Evolutionary conservation across 2,797 vertebrate species (phyloP).

Genomic region (Eulemur rubriventer): DNA sequence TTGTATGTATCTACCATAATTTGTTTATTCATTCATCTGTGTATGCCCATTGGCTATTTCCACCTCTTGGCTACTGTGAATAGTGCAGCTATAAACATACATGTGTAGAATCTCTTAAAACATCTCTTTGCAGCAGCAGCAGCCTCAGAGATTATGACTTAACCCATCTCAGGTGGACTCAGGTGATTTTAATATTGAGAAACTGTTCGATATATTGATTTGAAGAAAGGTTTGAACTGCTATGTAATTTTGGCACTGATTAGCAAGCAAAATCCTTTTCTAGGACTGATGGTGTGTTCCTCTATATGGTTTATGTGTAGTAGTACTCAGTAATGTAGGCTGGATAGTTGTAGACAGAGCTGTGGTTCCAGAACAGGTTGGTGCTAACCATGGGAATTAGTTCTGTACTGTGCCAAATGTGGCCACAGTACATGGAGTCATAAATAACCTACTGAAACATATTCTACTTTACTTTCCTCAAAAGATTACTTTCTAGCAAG

Average conservation of each 20-base stretch:
- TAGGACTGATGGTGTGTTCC: not conserved
- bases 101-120: not conserved
- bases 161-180: too few relatives aligned
- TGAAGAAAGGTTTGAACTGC: not conserved
- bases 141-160: not conserved
- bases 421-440: not conserved
- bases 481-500: conserved; percentile 46
- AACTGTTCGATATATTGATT: not conserved
- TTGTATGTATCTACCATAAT: not conserved
- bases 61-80: not conserved
- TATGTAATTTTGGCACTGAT: not conserved
- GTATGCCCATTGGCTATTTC: not conserved
- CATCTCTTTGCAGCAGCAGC: not conserved
- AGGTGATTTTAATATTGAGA: not conserved
- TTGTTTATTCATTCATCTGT: not conserved
- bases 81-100: not conserved
- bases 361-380: not conserved
- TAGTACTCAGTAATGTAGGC: not conserved
- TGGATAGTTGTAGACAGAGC: not conserved
- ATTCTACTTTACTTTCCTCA: not conserved
- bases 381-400: not conserved
- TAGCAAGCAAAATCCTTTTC: not conserved
- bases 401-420: not conserved
- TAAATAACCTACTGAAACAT: not conserved
- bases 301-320: not conserved